Base-by-base conservation (phyloP, 35 echinoderm and acorn worm species). In the Apostichopus californicus region DNA sequence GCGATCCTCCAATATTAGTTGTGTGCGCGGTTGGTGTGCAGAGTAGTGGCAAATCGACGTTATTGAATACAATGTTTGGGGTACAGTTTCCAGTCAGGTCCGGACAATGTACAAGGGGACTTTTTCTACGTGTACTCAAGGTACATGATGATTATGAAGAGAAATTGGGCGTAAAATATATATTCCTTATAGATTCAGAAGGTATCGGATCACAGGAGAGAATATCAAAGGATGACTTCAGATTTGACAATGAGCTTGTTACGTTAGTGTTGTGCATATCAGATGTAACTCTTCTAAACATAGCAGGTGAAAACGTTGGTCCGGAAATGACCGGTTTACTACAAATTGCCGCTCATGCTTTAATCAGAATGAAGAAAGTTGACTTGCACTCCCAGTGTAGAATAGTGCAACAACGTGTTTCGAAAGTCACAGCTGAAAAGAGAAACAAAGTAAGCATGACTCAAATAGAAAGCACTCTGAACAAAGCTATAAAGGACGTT, bases 21-120 rank as follows among this genome's bases (percentile, higher is more conserved):
- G 5, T 89, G 10, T 89, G 57, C 46, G 63, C 52, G 71, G 64
- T 89, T 10, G 86, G 86, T 52, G 68, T 89, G 0, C 86, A 89
- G 52, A 89, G 86, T 66, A 89, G 86, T 73, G 86, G 86, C 4
- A 89, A 89, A n/a, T 89, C 86, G 6, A 89, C 86, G 6, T 55
- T 89, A 23, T 64, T 89, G 68, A 89, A 89, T 17, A 89, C 13
- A 15, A 72, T 89, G 68, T 89, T 89, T 89, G 86, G 86, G 4
- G 86, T 89, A 15, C 58, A 52, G 61, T 89, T 89, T 73, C 61
- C 86, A 9, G 86, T 89, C 1, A 89, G 68, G 17, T 58, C 86
- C 9, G 86, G 86, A 5, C 0, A 64, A 46, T 89, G 86, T 14
- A 89, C 86, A 1, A 89, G 46, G 86, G 86, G 86, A 28, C 61